phyloP scores from a whole-genome alignment of 1,140 invertebrate species.

The Cyclargus thomasi region DNA sequence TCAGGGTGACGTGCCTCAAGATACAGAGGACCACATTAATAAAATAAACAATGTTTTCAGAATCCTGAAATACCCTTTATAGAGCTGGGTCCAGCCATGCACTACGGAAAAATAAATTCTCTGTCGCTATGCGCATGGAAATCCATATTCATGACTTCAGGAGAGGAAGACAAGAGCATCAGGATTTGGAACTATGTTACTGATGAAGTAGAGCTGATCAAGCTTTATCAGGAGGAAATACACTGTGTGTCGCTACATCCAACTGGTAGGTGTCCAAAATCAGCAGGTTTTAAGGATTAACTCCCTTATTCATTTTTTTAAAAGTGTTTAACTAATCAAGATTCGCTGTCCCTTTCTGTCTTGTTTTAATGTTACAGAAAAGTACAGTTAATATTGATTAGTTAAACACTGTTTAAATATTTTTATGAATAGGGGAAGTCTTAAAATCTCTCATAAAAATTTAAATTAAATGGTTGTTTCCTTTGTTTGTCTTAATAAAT shows the following conservation, averaged over 20 bases:
- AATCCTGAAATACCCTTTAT: slow-evolving; percentile 66
- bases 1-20: no score
- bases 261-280: slow-evolving; percentile 54
- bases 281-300: no score
- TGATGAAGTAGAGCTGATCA: slow-evolving; percentile 84
- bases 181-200: slow-evolving; percentile 94
- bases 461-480: no score
- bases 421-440: no score
- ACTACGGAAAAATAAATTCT: slow-evolving; percentile 85
- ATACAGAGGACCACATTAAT: no score
- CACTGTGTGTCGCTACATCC: slow-evolving; percentile 88
- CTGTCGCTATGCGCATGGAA: slow-evolving; percentile 92
- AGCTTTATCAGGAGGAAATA: slow-evolving; percentile 88
- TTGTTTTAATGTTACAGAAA: no score
- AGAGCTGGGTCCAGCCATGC: slow-evolving; percentile 83
- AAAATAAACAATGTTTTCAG: slow-evolving; percentile 38
- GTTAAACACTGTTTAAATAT: no score
- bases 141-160: slow-evolving; percentile 90
- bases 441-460: no score
- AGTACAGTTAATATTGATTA: no score
- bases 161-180: slow-evolving; percentile 85
- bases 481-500: slow-evolving; percentile 8
- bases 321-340: no score
- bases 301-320: no score
- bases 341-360: no score